Evolutionary conservation across 2,113 vertebrate species (phyloP), one percentile per base, ranked within the genome.

Genomic region (Barbus barbus): DNA sequence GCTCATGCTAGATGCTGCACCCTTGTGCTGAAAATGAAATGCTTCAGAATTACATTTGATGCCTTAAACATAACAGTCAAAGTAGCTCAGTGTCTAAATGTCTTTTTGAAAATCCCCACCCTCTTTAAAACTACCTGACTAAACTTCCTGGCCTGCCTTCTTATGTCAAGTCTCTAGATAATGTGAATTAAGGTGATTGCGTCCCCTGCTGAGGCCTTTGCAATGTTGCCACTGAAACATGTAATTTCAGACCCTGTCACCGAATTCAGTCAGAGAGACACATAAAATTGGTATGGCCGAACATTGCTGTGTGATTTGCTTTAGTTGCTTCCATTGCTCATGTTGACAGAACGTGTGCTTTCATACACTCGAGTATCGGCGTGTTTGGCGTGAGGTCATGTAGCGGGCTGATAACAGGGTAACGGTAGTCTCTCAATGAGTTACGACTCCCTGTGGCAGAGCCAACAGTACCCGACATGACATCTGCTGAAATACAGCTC

Each of bases 381-480:
- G 82, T 73, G 88, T 89, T 88, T 82, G 84, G 86, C 83, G 78
- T 48, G 72, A 90, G 90, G 84, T 88, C 89, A 73, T 88, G 85
- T 83, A 72, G 87, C 88, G 87, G 86, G 86, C 89, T 90, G 91
- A 93, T 93, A 92, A 93, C 90, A 89, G 88, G 89, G 84, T 89
- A 87, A 88, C 81, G 87, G 91, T 89, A 90, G 87, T 87, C 87
- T 83, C 82, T 86, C 89, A 90, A 91, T 93, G 89, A 94, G 90
- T 91, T 89, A 92, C 75, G 83, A 78, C 78, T 89, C 89, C 91
- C 90, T 80, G 58, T 4, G 85, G 92, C 51, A 18, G 61, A 36
- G 75, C 67, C 88, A 86, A 90, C 88, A 81, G 87, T 85, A 88
- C 91, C 84, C 87, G 71, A 88, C 87, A 86, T 85, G 90, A 86